Base-by-base conservation (phyloP, 2,113 vertebrate species). In the Etia nguti region DNA sequence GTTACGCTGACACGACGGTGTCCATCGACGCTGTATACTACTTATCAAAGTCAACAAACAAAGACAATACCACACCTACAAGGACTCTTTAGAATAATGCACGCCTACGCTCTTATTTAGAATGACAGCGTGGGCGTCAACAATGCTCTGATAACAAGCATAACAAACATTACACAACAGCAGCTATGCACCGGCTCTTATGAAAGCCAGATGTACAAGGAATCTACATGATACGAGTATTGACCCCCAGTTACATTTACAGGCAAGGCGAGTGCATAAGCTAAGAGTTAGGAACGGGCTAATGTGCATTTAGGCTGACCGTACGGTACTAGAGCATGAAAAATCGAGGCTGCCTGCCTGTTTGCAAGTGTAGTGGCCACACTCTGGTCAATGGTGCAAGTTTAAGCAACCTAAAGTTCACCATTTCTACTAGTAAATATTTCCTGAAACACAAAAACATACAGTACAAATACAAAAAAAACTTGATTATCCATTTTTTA, bases 11-110 rank as follows among this genome's bases (percentile, higher is more conserved):
- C 26, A 77, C 10, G 15, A 31, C 26, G 2, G 70, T 50, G 43
- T 29, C 43, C 43, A 50, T 31, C 6, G 0, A 48, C 4, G 1
- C 24, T 12, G 70, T 77, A 50, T 77, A 24, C 15, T 48, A 48
- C 24, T 65, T 2, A 75, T 75, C 43, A 50, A 75, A 50, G 70
- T 75, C 70, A 18, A 48, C 70, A 75, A 75, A 75, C 41, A n/a
- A 77, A 50, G 26, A 50, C 43, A 50, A 77, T 3, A 75, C 16
- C 43, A 31, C 70, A 20, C 24, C 70, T 75, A 75, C 43, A 75
- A 31, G 43, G 43, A 77, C 26, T 77, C 43, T 77, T 77, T 50
- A 77, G 70, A 50, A 77, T 77, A 77, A 50, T 77, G 3, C 43
- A 77, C 2, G 1, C 43, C 43, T 6, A 77, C 43, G 0, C 24